These are phyloP conservation scores for Batillaria attramentaria DNA, from an alignment of 1,140 invertebrate genomes.

Conservation along the genomic window DNA sequence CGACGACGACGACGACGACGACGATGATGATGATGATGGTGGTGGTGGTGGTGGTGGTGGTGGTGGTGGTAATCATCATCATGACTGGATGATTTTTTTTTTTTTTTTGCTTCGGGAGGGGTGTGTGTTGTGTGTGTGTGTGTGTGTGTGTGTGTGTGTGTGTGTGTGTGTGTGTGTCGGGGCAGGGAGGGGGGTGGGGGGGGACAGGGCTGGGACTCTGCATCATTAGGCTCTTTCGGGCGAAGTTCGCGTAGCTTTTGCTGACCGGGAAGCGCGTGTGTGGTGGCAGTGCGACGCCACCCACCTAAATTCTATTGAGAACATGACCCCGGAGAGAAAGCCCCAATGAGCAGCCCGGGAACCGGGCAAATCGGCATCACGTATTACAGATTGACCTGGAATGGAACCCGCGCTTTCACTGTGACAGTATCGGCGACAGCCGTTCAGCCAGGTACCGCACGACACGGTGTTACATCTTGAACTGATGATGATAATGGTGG, in stretches of 20 bases:
- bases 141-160: constrained; percentile 15
- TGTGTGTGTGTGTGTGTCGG: neutral
- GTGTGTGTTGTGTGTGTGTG: constrained; percentile 5
- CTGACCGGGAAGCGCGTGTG: neutral
- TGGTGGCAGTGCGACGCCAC: neutral
- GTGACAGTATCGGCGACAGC: no score
- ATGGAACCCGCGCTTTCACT: no score
- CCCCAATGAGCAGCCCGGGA: no score
- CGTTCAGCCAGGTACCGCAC: no score
- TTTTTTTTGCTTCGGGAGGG: neutral
- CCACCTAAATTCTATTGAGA: neutral
- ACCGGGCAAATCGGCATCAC: no score
- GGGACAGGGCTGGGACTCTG: neutral
- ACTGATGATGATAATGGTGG: no score
- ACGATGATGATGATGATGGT: neutral
- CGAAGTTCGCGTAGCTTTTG: neutral
- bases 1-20: neutral
- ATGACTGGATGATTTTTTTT: neutral
- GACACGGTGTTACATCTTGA: no score
- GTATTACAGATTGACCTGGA: no score
- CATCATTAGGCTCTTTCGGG: no score
- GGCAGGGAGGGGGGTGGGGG: neutral
- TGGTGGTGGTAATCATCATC: neutral
- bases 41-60: neutral
- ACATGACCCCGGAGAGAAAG: no score